A percentile compares a stretch with the other conserved stretches of the same genome.
Evolutionary conservation across 2,113 vertebrate genomes (phyloP).

Genomic region (Otolemur garnettii): DNA sequence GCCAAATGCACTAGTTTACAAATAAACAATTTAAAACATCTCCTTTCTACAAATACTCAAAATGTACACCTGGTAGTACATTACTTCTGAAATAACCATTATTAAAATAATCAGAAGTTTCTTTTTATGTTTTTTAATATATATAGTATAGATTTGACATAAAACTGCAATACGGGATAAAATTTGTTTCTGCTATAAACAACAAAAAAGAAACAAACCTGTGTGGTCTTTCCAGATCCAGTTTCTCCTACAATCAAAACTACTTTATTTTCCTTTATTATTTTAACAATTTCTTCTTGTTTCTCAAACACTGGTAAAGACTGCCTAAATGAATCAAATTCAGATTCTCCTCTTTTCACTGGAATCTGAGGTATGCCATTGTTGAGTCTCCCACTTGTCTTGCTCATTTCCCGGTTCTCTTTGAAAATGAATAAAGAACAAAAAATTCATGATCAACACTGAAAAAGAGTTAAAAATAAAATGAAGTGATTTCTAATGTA

Average conservation of each 20-base stretch:
- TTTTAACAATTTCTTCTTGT: conserved; percentile 93
- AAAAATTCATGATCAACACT: conserved; percentile 37
- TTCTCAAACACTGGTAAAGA: conserved; percentile 93
- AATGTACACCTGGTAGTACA: background rate
- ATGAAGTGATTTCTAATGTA: conserved; percentile 12
- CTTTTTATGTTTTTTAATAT: conserved; percentile 25
- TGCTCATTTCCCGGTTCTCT: conserved; percentile 90
- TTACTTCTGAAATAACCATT: conserved; percentile 49
- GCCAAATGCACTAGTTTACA: background rate
- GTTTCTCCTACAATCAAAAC: conserved; percentile 96
- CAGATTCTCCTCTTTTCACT: conserved; percentile 89
- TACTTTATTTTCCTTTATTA: conserved; percentile 93
- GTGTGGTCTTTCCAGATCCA: conserved; percentile 98
- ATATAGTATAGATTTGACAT: background rate
- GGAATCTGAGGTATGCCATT: conserved; percentile 95
- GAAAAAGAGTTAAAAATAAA: conserved; percentile 30
- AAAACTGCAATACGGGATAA: conserved; percentile 21
- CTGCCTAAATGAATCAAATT: conserved; percentile 93
- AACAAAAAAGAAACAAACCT: conserved; percentile 88
- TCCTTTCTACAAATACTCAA: conserved; percentile 33
- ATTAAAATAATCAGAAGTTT: conserved; percentile 8
- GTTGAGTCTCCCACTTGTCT: conserved; percentile 91
- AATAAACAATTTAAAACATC: conserved; percentile 47
- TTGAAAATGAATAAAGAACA: conserved; percentile 67
- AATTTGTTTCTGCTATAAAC: conserved; percentile 48